Conservation (phyloP, 2,888 invertebrate species). For the Incurvaria masculella region DNA sequence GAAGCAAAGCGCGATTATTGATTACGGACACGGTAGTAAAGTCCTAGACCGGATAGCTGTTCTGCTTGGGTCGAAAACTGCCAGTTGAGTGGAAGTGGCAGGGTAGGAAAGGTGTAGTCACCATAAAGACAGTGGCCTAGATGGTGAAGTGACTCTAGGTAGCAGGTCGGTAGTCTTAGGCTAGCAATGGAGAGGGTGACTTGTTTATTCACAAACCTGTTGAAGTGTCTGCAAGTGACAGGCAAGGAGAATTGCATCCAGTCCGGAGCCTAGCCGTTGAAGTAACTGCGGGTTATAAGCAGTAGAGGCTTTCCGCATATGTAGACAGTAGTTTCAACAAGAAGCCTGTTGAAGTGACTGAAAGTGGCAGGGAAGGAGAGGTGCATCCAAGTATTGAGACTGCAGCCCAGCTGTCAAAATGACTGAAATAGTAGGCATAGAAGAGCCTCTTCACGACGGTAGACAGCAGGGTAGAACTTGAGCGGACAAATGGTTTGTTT, state of each 20-base stretch:
- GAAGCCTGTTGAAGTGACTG: slow-evolving; percentile 83
- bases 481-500: slow-evolving; percentile 62
- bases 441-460: too few species aligned
- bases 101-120: slow-evolving; percentile 82
- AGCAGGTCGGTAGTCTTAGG: slow-evolving; percentile 13
- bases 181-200: slow-evolving; percentile 46
- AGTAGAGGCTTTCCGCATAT: too few species aligned
- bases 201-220: slow-evolving; percentile 75
- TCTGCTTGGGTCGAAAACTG: slow-evolving; percentile 75
- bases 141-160: slow-evolving; percentile 83
- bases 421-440: too few species aligned
- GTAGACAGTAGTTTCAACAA: slow-evolving; percentile 58
- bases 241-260: slow-evolving; percentile 84
- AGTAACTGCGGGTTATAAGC: slow-evolving; percentile 88
- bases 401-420: slow-evolving; percentile 84
- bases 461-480: slow-evolving; percentile 33
- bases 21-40: too few species aligned
- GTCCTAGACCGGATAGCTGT: too few species aligned
- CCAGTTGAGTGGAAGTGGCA: slow-evolving; percentile 86
- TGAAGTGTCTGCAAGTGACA: slow-evolving; percentile 83
- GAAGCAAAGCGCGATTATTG: too few species aligned
- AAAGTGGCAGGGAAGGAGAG: slow-evolving; percentile 84
- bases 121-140: slow-evolving; percentile 75
- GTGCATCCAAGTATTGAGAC: slow-evolving; percentile 73
- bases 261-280: slow-evolving; percentile 76